Conservation (phyloP, 2,797 vertebrate genomes). For the Graptemys geographica region DNA sequence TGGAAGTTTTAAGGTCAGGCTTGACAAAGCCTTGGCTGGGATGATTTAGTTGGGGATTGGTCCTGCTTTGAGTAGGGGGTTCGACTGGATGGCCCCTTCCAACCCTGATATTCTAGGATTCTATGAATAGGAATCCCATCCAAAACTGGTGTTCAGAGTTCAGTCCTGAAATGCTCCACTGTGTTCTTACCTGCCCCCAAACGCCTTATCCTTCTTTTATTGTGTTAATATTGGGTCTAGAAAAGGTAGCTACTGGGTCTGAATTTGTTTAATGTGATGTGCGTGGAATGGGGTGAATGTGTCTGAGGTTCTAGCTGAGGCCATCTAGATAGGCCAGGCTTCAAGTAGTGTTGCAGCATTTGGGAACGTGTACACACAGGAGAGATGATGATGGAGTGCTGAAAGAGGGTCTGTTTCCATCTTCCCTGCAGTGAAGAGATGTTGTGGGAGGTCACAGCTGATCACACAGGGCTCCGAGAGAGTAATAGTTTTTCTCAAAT, state of each 20-base stretch:
- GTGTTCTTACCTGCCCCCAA: not conserved
- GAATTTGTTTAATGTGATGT: fast-evolving
- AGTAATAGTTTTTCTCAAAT: not conserved
- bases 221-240: not conserved
- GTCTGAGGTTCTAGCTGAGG: not conserved
- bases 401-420: not conserved
- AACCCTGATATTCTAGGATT: too few species aligned
- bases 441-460: not conserved
- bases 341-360: not conserved
- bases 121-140: not conserved
- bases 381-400: not conserved
- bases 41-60: too few species aligned
- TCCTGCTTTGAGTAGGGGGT: too few species aligned
- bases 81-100: too few species aligned
- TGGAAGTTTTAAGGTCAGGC: too few species aligned
- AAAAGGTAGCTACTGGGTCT: not conserved
- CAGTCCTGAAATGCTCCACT: not conserved
- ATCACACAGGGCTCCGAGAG: fast-evolving
- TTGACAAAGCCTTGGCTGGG: too few species aligned
- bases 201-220: not conserved
- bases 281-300: not conserved
- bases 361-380: not conserved
- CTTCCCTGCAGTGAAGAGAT: not conserved
- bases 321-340: not conserved
- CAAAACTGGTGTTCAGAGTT: not conserved